Evolutionary conservation across 1,140 invertebrate species (phyloP), one percentile per base, ranked within the genome.

Genomic region (Thaumetopoea pityocampa): DNA sequence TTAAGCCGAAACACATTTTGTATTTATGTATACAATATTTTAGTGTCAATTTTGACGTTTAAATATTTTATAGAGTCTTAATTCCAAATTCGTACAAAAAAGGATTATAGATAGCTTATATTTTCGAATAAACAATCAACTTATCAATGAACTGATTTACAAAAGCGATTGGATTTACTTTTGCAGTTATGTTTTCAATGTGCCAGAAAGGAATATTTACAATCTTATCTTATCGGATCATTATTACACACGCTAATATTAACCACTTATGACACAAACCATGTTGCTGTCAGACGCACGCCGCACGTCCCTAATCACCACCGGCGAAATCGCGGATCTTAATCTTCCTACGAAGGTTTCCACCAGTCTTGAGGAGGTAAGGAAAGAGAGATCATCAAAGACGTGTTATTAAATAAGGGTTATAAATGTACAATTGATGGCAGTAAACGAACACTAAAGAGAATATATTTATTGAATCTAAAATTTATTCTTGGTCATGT

Each of bases 251-350:
- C 12, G 17, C 35, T 22, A 23, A 6, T 8, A 23, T 22, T 37
- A 20, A 41, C 32, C 19, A 27, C 7, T 42, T 26, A 8, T 43
- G 20, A 30, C 30, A 41, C 48, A 52, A 18, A 73, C 36, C 44
- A 80, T 80, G 76, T 77, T 77, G 65, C 50, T 74, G 63, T 63
- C 76, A 62, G 67, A 65, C 57, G 51, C 57, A 36, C 56, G 59
- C 17, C 70, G 63, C 57, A 68, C 71, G 69, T 67, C 67, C 29
- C 60, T 66, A 9, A 53, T 50, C 9, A 53, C 33, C 32, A 48
- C 54, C 14, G 60, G 35, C 26, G 47, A 48, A 6, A 29, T 42
- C 28, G 16, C 51, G 23, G 56, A 64, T 28, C 32, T 47, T 9
- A 18, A 15, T 9, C 32, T 36, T 28, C 14, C 44, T 26, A 7